Base-by-base conservation (phyloP, 1,140 invertebrate genomes). In the Formica exsecta region DNA sequence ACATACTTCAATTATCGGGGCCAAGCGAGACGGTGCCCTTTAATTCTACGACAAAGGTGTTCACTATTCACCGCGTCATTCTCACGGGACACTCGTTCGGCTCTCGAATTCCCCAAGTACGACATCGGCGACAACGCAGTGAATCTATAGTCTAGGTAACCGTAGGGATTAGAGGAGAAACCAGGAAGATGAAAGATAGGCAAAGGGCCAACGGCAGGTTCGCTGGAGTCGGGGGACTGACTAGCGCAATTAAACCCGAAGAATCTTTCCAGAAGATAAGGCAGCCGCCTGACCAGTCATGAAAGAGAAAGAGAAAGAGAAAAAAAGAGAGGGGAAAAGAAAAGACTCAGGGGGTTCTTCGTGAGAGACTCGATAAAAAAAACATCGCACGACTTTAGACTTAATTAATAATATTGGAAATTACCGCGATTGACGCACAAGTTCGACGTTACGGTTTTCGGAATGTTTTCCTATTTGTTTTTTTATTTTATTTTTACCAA, bases 321-420 rank as follows among this genome's bases (percentile, higher is more conserved):
- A 32, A 36, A 62, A 57, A 32, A 59, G 68, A 36, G 48, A 86
- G 7, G 57, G 86, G 2, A 32, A 51, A 19, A 25, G 57, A 29
- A 9, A 51, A 41, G 36, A 83, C 59, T 86, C 51, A 54, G 36
- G 61, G 61, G 77, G 48, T 16, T 74, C 51, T 80, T 44, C 64
- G 44, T 7, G 86, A 90, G 86, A 71, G 81, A 73, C n/a, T 86
- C 89, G 92, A 91, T 93, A 92, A 92, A 93, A 93, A 93, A 11
- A 70, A 80, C 87, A 80, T 91, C 77, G 66, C 86, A 84, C 9
- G 54, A 65, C 54, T 59, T 66, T 88, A 92, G 88, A 90, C 74
- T 91, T 93, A 92, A 93, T 93, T 93, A 93, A 92, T 89, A 88
- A 92, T 93, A 93, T 92, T 90, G 88, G 6, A 88, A 93, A 93